phyloP scores from a whole-genome alignment of 2,888 invertebrate genomes.

The Cheilosia vernalis region DNA sequence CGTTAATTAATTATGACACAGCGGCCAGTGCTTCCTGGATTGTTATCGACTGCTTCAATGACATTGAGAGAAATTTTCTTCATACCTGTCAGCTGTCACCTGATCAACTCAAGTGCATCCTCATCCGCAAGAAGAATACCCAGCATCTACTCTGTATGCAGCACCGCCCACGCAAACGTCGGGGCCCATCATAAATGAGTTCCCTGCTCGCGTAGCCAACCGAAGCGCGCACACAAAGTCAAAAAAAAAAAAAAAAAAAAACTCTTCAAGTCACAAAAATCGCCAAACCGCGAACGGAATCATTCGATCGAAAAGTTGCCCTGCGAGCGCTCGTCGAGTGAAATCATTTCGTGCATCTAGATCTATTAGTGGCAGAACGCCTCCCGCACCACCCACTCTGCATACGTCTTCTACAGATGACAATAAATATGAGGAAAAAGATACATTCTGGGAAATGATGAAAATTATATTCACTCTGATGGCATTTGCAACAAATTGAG shows the following conservation, averaged over 20 bases:
- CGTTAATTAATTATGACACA: constrained; percentile 59
- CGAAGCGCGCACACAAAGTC: constrained; percentile 45
- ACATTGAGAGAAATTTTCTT: too few species aligned
- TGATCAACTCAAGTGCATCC: neutral
- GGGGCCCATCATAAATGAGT: constrained; percentile 10
- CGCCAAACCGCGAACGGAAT: constrained; percentile 44
- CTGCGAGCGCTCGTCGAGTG: constrained; percentile 24
- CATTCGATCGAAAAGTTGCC: constrained; percentile 16
- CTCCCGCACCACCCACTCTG: constrained; percentile 31
- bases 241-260: too few species aligned
- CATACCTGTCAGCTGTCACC: too few species aligned
- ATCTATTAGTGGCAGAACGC: constrained; percentile 50
- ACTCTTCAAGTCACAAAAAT: constrained; percentile 52
- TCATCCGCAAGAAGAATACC: constrained; percentile 2
- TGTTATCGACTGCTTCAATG: too few species aligned
- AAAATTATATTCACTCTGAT: constrained; percentile 45
- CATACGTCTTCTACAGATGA: constrained; percentile 27
- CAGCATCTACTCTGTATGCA: constrained; percentile 11
- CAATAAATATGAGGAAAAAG: constrained; percentile 54
- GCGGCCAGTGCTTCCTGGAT: constrained; percentile 42
- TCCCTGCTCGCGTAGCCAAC: neutral
- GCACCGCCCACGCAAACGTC: constrained; percentile 23
- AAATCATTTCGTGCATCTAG: constrained; percentile 33
- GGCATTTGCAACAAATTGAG: constrained; percentile 61
- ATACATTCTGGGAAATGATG: constrained; percentile 62